Evolutionary conservation across 2,888 invertebrate species (phyloP).

Genomic region (Drosophila anceps): DNA sequence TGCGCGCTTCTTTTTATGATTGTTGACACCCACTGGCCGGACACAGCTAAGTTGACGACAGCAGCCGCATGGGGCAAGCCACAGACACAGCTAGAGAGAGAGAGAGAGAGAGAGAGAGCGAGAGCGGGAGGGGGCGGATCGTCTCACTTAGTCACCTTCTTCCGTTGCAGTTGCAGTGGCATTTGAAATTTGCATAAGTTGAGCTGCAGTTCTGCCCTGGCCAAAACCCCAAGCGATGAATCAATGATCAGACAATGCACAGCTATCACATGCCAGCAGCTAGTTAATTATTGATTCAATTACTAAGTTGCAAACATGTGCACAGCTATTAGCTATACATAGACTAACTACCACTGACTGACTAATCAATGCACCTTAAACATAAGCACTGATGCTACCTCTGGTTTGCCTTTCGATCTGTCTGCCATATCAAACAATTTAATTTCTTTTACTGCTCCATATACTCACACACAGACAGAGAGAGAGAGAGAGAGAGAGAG

Average conservation of each 20-base stretch:
- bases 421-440: not conserved
- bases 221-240: slow-evolving; percentile 34
- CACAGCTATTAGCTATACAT: not conserved
- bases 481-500: not conserved
- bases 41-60: slow-evolving; percentile 18
- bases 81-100: too few species aligned
- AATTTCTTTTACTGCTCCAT: not conserved
- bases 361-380: not conserved
- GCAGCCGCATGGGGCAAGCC: slow-evolving; percentile 8
- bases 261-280: not conserved
- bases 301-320: not conserved
- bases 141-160: slow-evolving; percentile 30
- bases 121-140: not conserved
- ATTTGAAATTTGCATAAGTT: slow-evolving; percentile 25
- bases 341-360: not conserved
- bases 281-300: not conserved
- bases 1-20: slow-evolving; percentile 36
- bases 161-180: slow-evolving; percentile 3
- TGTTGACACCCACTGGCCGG: slow-evolving; percentile 29
- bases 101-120: not conserved
- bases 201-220: not conserved
- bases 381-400: too few species aligned
- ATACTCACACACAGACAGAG: too few species aligned
- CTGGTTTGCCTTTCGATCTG: too few species aligned
- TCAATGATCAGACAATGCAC: slow-evolving; percentile 21